Conservation (phyloP, 2,113 vertebrate species). For the Athene noctua region DNA sequence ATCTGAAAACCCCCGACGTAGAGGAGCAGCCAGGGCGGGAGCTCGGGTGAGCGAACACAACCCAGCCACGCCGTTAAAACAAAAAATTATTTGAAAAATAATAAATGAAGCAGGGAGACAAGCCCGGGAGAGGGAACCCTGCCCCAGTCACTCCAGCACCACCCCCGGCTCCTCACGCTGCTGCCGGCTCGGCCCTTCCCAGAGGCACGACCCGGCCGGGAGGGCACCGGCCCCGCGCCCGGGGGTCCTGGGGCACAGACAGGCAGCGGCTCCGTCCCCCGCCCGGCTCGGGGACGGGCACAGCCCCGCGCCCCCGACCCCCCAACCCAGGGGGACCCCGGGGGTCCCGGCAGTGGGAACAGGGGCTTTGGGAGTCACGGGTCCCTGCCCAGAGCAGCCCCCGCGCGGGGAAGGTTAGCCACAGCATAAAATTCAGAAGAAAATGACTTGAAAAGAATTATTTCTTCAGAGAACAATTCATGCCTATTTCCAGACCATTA, state of each 20-base stretch:
- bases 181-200: not conserved
- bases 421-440: not conserved
- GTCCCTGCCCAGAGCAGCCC: not conserved
- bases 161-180: rapidly evolving
- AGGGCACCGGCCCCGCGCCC: rapidly evolving
- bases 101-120: too few relatives aligned
- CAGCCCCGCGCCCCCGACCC: rapidly evolving
- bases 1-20: not conserved
- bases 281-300: rapidly evolving
- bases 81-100: too few relatives aligned
- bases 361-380: not conserved
- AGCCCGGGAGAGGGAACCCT: not conserved
- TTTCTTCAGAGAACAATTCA: not conserved
- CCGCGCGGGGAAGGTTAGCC: not conserved
- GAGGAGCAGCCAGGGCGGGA: not conserved
- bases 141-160: not conserved
- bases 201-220: rapidly evolving
- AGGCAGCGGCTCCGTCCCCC: rapidly evolving
- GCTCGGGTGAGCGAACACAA: not conserved
- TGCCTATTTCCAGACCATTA: not conserved
- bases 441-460: not conserved
- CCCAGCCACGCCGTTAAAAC: rapidly evolving
- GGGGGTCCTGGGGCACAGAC: not conserved
- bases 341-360: not conserved
- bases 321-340: rapidly evolving